Conservation (phyloP, 2,888 invertebrate genomes). For the Minunthozetes semirufus region DNA sequence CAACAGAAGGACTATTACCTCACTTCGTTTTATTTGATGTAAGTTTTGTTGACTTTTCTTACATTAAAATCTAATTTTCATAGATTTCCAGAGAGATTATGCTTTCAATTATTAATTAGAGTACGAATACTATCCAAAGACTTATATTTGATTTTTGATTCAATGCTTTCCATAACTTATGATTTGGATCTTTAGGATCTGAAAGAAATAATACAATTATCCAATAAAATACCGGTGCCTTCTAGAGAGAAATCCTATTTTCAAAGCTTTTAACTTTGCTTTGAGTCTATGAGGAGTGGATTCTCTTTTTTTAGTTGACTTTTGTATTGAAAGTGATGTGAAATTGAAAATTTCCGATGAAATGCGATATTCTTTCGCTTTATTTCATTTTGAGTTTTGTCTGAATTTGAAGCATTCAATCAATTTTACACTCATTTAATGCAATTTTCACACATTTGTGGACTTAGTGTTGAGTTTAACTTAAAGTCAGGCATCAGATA, state of each 20-base stretch:
- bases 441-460: slow-evolving; percentile 1
- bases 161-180: background rate
- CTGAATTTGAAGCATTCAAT: background rate
- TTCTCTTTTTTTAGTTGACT: background rate
- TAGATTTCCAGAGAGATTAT: background rate
- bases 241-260: background rate
- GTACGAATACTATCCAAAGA: no score
- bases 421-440: slow-evolving; percentile 3
- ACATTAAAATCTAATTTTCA: background rate
- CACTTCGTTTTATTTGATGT: background rate
- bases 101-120: no score
- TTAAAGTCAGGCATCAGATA: background rate
- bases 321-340: background rate
- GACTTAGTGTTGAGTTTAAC: background rate
- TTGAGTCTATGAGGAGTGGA: background rate
- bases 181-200: background rate
- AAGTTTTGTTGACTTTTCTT: background rate
- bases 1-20: background rate
- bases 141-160: no score
- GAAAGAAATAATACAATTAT: background rate
- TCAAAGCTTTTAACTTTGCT: background rate
- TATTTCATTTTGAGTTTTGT: background rate
- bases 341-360: background rate
- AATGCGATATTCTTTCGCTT: background rate
- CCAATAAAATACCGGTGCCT: slow-evolving; percentile 4